Evolutionary conservation across 2,797 vertebrate genomes (phyloP), one percentile per base, ranked within the genome.

Genomic region (Anguilla megastoma): DNA sequence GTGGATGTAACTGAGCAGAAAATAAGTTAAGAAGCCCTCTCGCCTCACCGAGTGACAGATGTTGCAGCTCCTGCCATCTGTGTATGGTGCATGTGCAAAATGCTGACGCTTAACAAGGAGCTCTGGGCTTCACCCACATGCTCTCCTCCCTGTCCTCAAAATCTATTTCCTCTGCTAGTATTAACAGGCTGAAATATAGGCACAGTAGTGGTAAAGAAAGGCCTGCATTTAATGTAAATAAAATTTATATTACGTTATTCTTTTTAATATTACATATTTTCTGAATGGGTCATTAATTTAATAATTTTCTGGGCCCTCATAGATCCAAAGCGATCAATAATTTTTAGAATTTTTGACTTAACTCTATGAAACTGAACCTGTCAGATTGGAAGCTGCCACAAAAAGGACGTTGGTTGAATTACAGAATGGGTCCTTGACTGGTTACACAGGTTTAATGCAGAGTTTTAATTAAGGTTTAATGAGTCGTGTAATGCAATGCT

Each of bases 391-490:
- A 80, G 76, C 41, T 6, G 9, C 24, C 76, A n/a, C 36, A 48
- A 80, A 80, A 80, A 80, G 5, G 12, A 45, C 6, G 6, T n/a
- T 8, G 24, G 33, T 79, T 79, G 14, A 79, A 41, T 36, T 41
- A 79, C 74, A 36, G 30, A 41, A 41, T 41, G 74, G 14, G 76
- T 50, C 45, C 76, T 48, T 18, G 41, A 80, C 76, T 48, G 4
- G 76, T 48, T n/a, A 48, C 76, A 80, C 21, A 24, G 76, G 36
- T 80, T 48, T 48, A 80, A 48, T 50, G 41, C 76, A n/a, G 2
- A n/a, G 76, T 45, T 80, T 80, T 80, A 80, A 80, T 80, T 45
- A 48, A 50, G 76, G 76, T 48, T 80, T 80, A 80, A 80, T 80
- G 41, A 80, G 76, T 9, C 41, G 4, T 80, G 76, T 48, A 80